These are phyloP conservation scores for Melanotaenia nigrans DNA, from an alignment of 2,797 vertebrate genomes.

Conservation along the genomic window DNA sequence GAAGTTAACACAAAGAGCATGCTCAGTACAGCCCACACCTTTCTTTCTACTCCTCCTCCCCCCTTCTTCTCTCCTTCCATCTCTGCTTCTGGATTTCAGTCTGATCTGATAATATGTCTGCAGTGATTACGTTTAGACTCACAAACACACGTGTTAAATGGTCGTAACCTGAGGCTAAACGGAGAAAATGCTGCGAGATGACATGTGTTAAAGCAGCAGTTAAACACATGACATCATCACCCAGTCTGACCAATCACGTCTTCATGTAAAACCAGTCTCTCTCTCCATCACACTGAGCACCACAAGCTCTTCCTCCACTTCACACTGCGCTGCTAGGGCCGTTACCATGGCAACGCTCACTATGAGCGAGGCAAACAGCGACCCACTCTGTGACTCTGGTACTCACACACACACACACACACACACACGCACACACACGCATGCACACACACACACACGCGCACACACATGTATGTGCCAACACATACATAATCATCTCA, in stretches of 20 bases:
- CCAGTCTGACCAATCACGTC: slow-evolving; percentile 26
- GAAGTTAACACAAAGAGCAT: slow-evolving; percentile 82
- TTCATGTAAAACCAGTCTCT: slow-evolving; percentile 27
- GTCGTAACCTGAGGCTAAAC: background rate
- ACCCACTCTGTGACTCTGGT: slow-evolving; percentile 76
- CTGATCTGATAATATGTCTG: slow-evolving; percentile 3
- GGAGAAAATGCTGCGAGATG: background rate
- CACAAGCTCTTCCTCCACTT: slow-evolving; percentile 74
- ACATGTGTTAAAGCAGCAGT: background rate
- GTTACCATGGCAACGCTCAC: slow-evolving; percentile 81
- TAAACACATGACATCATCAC: slow-evolving; percentile 54
- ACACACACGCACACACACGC: background rate
- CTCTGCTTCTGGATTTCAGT: slow-evolving; percentile 9
- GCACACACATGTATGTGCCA: background rate
- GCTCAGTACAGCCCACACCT: slow-evolving; percentile 74
- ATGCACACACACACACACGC: too few species aligned
- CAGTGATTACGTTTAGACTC: slow-evolving; percentile 18
- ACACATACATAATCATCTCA: background rate
- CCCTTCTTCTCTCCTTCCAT: slow-evolving; percentile 6
- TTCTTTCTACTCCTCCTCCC: slow-evolving; percentile 16
- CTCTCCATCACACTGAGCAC: slow-evolving; percentile 57
- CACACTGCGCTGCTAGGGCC: slow-evolving; percentile 81
- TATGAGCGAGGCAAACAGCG: slow-evolving; percentile 79
- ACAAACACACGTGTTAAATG: background rate
- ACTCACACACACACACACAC: slow-evolving; percentile 46